Evolutionary conservation across 2,888 invertebrate species (phyloP), one percentile per base, ranked within the genome.

Genomic region (Leptopterna dolabrata): DNA sequence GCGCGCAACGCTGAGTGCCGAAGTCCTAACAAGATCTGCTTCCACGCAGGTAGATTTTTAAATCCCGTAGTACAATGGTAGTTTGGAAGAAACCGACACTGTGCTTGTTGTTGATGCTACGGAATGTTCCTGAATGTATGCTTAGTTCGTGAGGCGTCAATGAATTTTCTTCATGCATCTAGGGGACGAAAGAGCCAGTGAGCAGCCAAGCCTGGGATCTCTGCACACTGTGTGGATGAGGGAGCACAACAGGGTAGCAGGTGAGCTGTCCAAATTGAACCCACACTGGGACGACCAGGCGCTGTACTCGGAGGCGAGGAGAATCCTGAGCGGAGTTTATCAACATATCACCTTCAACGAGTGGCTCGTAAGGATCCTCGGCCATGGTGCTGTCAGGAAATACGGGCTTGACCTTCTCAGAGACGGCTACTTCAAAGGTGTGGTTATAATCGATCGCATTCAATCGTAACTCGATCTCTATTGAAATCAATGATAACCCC

Each of bases 211-310:
- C 91, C 91, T 96, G 71, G 94, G 95, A 0, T 93, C 94, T 9
- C 92, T 97, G 90, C 96, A 97, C 90, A 95, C 96, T 0, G 90
- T 97, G 11, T 96, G 96, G 94, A 92, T 95, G 89, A 93, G 96
- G 43, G 97, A 97, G 90, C 98, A 98, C 91, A 98, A 98, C 92
- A 93, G 95, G 24, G 92, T 97, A 43, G 97, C 97, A 0, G 91
- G 92, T 0, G 91, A 93, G 47, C 92, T 98, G n/a, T 92, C 93
- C 0, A 89, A 91, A 0, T 90, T 95, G 14, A 95, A 97, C 92
- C 94, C 94, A 0, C 91, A 92, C 51, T 97, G 96, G 97, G 93
- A 93, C 88, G 96, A 96, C 87, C 96, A 97, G 90, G 92, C 91
- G 51, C 89, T 93, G 30, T 93, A 93, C 90, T 93, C 93, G 89